These are phyloP conservation scores for Phataginus tricuspis DNA, from an alignment of 2,797 vertebrate genomes.

Conservation along the genomic window DNA sequence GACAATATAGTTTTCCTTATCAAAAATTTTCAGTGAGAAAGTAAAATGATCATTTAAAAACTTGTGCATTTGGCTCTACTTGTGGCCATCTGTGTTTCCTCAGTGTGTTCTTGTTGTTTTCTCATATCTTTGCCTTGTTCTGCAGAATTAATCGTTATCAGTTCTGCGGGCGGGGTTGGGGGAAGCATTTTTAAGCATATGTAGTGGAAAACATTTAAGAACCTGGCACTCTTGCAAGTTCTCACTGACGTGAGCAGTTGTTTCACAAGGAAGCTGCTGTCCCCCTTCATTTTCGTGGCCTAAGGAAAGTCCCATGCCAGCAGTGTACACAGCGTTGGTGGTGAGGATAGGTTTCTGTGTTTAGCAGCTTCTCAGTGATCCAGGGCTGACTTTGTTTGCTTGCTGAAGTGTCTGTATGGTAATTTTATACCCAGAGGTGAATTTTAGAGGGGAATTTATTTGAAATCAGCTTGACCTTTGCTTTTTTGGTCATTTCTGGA, in stretches of 20 bases:
- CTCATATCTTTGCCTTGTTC: not conserved
- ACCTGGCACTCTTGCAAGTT: conserved; percentile 28
- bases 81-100: conserved; percentile 29
- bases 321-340: not conserved
- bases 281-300: not conserved
- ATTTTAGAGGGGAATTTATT: conserved; percentile 34
- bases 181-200: not conserved
- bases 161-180: not conserved
- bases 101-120: not conserved
- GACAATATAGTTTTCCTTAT: not conserved
- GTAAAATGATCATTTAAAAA: conserved; percentile 29
- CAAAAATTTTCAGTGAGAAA: conserved; percentile 25
- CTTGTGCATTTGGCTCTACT: conserved; percentile 38
- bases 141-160: conserved; percentile 52
- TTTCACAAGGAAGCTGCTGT: not conserved
- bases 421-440: conserved; percentile 14
- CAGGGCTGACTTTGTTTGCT: not conserved
- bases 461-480: not conserved
- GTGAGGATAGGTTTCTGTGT: not conserved
- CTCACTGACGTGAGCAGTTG: not conserved
- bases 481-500: not conserved
- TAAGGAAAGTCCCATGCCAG: not conserved
- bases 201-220: conserved; percentile 34
- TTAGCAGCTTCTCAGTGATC: not conserved
- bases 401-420: not conserved